Percentiles rank a stretch among this genome's conserved stretches.
phyloP scores from a whole-genome alignment of 2,797 vertebrate genomes.

The Enteromius radiatus region DNA sequence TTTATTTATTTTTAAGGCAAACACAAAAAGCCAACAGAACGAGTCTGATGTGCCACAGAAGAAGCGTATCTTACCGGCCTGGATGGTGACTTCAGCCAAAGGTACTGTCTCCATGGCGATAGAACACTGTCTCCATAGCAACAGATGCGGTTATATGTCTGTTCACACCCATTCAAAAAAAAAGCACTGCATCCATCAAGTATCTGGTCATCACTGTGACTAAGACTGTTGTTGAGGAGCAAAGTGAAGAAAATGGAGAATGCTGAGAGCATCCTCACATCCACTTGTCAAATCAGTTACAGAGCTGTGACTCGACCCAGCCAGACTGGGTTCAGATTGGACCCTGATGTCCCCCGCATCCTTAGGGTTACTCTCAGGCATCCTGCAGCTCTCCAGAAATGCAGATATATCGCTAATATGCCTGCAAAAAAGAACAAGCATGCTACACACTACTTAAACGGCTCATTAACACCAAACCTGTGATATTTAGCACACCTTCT shows the following conservation, averaged over 20 bases:
- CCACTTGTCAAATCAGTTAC: neutral
- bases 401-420: neutral
- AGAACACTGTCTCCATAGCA: neutral
- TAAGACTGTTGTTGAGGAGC: neutral
- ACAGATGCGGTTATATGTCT: neutral
- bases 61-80: constrained; percentile 72
- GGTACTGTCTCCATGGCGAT: constrained; percentile 45
- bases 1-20: neutral
- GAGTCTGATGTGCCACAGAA: neutral
- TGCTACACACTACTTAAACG: neutral
- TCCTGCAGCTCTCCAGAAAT: neutral
- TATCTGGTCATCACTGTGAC: neutral
- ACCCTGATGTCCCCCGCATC: neutral
- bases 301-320: neutral
- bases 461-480: neutral
- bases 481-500: neutral
- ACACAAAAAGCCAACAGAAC: neutral
- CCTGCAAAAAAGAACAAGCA: neutral
- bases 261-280: neutral
- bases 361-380: neutral
- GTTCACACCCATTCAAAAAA: neutral
- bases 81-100: constrained; percentile 71
- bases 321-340: neutral
- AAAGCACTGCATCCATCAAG: neutral
- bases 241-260: neutral